Evolutionary conservation across 2,113 vertebrate genomes (phyloP).

Genomic region (Perccottus glenii): DNA sequence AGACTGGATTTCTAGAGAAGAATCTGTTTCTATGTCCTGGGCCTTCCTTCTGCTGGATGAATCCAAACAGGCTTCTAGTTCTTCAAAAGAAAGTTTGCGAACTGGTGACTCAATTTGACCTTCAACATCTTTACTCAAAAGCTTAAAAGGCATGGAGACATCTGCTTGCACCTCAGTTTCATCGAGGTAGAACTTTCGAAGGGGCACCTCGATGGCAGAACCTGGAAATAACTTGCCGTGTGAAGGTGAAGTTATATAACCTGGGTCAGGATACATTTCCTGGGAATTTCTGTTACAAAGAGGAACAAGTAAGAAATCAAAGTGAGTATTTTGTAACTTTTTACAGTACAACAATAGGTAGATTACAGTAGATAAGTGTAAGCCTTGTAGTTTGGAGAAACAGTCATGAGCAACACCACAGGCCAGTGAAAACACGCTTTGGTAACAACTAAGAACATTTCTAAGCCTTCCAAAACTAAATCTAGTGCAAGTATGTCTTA

Average conservation of each 20-base stretch:
- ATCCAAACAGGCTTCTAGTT: slow-evolving; percentile 50
- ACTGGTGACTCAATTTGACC: slow-evolving; percentile 41
- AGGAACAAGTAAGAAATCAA: slow-evolving; percentile 4
- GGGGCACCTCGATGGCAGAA: slow-evolving; percentile 51
- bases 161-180: slow-evolving; percentile 66
- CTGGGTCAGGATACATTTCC: slow-evolving; percentile 67
- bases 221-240: slow-evolving; percentile 55
- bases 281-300: slow-evolving; percentile 68
- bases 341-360: too few relatives aligned
- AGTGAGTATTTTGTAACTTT: background rate
- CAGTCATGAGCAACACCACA: too few relatives aligned
- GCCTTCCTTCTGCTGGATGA: slow-evolving; percentile 31
- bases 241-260: slow-evolving; percentile 56
- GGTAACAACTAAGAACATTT: too few relatives aligned
- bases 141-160: slow-evolving; percentile 36
- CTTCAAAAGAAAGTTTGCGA: slow-evolving; percentile 44
- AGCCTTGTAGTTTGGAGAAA: too few relatives aligned
- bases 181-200: slow-evolving; percentile 56
- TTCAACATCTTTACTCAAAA: slow-evolving; percentile 53
- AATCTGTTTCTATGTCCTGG: slow-evolving; percentile 50
- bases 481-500: too few relatives aligned
- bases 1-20: slow-evolving; percentile 30
- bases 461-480: too few relatives aligned
- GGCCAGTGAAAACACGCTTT: too few relatives aligned
- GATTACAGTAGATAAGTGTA: too few relatives aligned